phyloP scores from a whole-genome alignment of 2,113 vertebrate species.

The Motacilla alba region DNA sequence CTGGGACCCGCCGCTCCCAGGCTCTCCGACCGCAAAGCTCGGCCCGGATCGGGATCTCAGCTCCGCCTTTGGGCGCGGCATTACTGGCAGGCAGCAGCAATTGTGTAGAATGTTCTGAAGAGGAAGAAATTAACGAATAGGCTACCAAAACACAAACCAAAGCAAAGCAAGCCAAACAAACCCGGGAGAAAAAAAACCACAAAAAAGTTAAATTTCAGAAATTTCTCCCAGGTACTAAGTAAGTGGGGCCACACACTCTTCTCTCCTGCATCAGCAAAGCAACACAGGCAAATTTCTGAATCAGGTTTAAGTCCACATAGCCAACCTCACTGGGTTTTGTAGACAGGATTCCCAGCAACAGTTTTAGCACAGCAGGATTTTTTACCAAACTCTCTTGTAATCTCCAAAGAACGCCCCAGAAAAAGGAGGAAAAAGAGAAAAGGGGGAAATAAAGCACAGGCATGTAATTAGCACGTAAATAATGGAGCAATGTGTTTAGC shows the following conservation, averaged over 20 bases:
- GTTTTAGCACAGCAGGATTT: neutral
- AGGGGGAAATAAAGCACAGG: neutral
- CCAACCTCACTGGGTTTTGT: fast-evolving
- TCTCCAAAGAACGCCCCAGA: neutral
- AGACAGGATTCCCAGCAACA: neutral
- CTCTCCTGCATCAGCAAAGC: neutral
- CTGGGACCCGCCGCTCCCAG: too few relatives aligned
- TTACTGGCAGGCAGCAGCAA: neutral
- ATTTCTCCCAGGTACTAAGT: neutral
- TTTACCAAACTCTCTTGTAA: neutral
- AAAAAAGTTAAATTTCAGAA: neutral
- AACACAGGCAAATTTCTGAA: neutral
- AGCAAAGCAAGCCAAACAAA: neutral
- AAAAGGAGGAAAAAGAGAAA: neutral
- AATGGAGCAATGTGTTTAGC: neutral
- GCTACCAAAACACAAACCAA: neutral
- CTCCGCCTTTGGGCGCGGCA: neutral
- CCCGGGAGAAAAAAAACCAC: fast-evolving
- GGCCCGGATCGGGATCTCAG: neutral
- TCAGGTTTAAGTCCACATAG: neutral
- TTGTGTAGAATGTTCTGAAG: neutral
- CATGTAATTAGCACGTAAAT: neutral
- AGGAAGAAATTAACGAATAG: neutral
- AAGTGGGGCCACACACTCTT: too few relatives aligned
- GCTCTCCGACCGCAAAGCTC: fast-evolving